A percentile compares a stretch with the other conserved stretches of the same genome.
phyloP scores from a whole-genome alignment of 1,140 invertebrate species.

The Pseudoatta argentina region DNA sequence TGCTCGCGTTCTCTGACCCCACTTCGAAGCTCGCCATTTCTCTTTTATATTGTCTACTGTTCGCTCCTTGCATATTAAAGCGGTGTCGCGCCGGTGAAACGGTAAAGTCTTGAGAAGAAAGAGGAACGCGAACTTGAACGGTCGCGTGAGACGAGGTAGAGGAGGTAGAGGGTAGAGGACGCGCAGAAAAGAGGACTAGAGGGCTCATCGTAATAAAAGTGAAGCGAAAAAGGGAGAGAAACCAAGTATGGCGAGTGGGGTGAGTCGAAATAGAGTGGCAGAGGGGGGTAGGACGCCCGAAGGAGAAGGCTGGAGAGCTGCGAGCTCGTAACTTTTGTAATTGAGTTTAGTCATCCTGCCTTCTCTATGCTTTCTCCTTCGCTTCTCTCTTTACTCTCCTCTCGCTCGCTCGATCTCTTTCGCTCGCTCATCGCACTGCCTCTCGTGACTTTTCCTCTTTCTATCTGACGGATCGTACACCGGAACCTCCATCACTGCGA shows the following conservation, averaged over 20 bases:
- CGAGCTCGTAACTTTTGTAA: slow-evolving; percentile 83
- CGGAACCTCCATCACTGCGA: slow-evolving; percentile 35
- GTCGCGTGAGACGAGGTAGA: slow-evolving; percentile 30
- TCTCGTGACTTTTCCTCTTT: slow-evolving; percentile 33
- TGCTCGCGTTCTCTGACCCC: slow-evolving; percentile 31
- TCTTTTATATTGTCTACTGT: slow-evolving; percentile 77
- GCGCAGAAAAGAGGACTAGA: slow-evolving; percentile 40
- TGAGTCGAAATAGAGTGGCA: slow-evolving; percentile 55
- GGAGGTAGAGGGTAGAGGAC: slow-evolving; percentile 41
- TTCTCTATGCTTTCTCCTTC: slow-evolving; percentile 68
- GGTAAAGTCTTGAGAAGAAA: slow-evolving; percentile 27
- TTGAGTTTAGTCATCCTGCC: slow-evolving; percentile 82
- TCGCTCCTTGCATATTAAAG: slow-evolving; percentile 81
- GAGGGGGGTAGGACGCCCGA: slow-evolving; percentile 27
- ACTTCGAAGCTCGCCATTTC: slow-evolving; percentile 65
- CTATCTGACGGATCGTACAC: slow-evolving; percentile 54
- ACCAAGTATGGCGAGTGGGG: slow-evolving; percentile 47
- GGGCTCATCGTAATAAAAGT: slow-evolving; percentile 67
- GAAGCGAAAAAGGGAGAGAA: slow-evolving; percentile 54
- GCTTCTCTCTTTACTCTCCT: slow-evolving; percentile 53
- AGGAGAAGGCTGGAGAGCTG: slow-evolving; percentile 59
- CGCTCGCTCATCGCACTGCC: slow-evolving; percentile 68
- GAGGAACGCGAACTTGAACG: slow-evolving; percentile 1
- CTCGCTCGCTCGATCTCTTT: slow-evolving; percentile 27
- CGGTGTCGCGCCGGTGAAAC: slow-evolving; percentile 35